phyloP scores from a whole-genome alignment of 2,888 invertebrate genomes.

The Protophormia terraenovae region DNA sequence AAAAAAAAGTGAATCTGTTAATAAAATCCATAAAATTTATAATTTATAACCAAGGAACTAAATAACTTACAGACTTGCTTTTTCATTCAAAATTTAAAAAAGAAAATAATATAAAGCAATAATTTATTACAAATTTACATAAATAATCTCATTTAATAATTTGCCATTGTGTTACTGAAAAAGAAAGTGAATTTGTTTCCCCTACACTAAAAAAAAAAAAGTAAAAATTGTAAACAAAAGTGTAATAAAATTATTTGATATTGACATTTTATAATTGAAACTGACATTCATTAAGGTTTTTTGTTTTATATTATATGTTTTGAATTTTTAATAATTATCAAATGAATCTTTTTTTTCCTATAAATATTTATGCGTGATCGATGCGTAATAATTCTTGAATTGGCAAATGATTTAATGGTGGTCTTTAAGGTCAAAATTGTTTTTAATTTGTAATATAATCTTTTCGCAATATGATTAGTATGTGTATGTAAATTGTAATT shows the following conservation, averaged over 20 bases:
- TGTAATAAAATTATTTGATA: slow-evolving; percentile 3
- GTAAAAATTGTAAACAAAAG: neutral
- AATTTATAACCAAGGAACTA: neutral
- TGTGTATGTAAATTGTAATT: neutral
- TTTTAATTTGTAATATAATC: neutral
- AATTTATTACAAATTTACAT: slow-evolving; percentile 10
- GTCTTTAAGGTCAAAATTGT: slow-evolving; percentile 13
- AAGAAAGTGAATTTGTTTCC: neutral
- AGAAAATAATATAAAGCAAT: neutral
- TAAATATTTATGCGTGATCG: neutral
- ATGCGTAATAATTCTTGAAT: neutral
- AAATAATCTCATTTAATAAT: neutral
- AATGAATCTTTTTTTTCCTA: neutral
- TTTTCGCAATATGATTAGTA: neutral
- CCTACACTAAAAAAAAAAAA: no score
- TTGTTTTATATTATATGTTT: neutral
- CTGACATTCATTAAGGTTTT: neutral
- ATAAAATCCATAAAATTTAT: slow-evolving; percentile 1
- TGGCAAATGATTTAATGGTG: slow-evolving; percentile 16
- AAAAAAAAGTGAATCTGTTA: neutral
- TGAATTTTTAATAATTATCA: neutral
- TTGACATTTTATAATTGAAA: neutral
- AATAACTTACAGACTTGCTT: neutral
- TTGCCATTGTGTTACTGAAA: neutral
- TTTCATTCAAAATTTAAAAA: neutral